phyloP scores from a whole-genome alignment of 1,140 invertebrate species.

The Drosophila bifasciata region DNA sequence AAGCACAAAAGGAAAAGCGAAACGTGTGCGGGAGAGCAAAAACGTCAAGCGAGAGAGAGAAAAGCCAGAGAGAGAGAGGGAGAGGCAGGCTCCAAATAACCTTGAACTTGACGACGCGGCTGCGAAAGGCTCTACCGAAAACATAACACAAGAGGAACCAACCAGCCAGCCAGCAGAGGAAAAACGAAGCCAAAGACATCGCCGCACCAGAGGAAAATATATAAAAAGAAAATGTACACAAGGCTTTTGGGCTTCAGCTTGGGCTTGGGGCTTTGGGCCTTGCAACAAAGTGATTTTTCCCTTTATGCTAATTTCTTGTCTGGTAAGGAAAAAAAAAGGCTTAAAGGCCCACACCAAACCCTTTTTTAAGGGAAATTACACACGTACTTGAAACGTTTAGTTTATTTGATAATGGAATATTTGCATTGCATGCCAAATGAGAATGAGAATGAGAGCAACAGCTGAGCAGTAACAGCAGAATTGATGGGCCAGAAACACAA shows the following conservation, averaged over 20 bases:
- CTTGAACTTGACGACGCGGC: slow-evolving; percentile 54
- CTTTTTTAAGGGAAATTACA: slow-evolving; percentile 45
- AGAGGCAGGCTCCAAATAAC: slow-evolving; percentile 42
- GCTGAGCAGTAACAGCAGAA: slow-evolving; percentile 33
- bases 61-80: neutral
- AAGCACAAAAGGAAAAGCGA: slow-evolving; percentile 14
- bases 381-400: slow-evolving; percentile 67
- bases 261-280: neutral
- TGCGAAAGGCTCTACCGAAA: slow-evolving; percentile 47
- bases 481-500: slow-evolving; percentile 19
- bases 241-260: no score
- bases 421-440: slow-evolving; percentile 29
- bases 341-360: slow-evolving; percentile 1
- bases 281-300: slow-evolving; percentile 45
- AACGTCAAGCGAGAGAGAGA: slow-evolving; percentile 28
- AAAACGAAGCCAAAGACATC: slow-evolving; percentile 28
- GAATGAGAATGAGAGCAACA: slow-evolving; percentile 30
- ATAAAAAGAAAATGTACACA: slow-evolving; percentile 43
- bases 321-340: slow-evolving; percentile 26
- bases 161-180: slow-evolving; percentile 16
- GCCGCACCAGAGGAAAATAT: neutral
- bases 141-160: slow-evolving; percentile 20
- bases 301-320: slow-evolving; percentile 51
- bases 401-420: slow-evolving; percentile 67
- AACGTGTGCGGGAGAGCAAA: slow-evolving; percentile 37